Conservation (phyloP, 2,888 invertebrate species). For the Lomographa bimaculata region DNA sequence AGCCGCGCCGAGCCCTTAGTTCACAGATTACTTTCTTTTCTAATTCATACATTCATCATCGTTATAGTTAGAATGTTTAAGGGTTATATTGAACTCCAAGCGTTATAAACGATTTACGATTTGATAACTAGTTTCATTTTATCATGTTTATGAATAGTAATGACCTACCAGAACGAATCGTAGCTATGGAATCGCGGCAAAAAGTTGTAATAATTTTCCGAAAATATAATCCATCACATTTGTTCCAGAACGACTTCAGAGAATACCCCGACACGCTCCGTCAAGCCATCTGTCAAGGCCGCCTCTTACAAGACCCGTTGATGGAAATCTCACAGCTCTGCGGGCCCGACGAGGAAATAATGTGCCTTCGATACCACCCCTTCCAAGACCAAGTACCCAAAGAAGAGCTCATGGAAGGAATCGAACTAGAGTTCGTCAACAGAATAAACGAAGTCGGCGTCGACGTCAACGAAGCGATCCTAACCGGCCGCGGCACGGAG, state of each 20-base stretch:
- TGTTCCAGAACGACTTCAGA: conserved; percentile 89
- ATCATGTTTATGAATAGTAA: too few species aligned
- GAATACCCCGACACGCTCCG: conserved; percentile 96
- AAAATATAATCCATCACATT: not conserved
- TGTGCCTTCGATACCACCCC: conserved; percentile 96
- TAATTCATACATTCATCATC: too few species aligned
- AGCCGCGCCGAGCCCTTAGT: too few species aligned
- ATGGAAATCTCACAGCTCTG: conserved; percentile 98
- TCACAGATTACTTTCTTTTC: too few species aligned
- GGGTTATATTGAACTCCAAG: too few species aligned
- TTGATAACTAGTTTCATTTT: too few species aligned
- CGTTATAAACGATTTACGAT: too few species aligned
- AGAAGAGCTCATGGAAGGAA: conserved; percentile 93
- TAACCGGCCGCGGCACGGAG: conserved; percentile 93
- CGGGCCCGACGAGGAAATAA: conserved; percentile 97
- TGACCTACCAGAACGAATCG: too few species aligned
- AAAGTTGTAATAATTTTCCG: too few species aligned
- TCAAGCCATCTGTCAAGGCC: conserved; percentile 96
- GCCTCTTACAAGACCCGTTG: conserved; percentile 97
- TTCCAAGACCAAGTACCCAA: conserved; percentile 91
- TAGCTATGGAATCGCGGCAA: too few species aligned
- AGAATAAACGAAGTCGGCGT: conserved; percentile 99
- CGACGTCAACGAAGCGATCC: conserved; percentile 96
- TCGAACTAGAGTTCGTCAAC: conserved; percentile 96
- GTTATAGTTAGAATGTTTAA: too few species aligned